Evolutionary conservation across 1,140 invertebrate species (phyloP).

Genomic region (Phenacoccus solenopsis): DNA sequence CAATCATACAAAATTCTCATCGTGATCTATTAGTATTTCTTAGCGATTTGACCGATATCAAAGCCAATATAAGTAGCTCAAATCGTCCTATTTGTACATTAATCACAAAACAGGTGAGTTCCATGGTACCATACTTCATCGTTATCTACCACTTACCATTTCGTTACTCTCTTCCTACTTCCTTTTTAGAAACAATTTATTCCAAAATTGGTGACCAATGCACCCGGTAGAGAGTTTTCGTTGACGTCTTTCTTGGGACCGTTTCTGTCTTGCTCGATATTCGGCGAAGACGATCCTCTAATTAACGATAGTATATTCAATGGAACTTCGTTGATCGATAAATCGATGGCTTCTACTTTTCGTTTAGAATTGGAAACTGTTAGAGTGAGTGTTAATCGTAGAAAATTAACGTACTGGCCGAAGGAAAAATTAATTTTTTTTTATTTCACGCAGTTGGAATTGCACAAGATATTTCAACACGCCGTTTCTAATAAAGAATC

Average conservation of each 20-base stretch:
- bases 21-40: conserved; percentile 50
- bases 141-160: not conserved
- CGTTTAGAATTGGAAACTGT: conserved; percentile 55
- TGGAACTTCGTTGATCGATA: conserved; percentile 39
- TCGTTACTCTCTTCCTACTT: too few species aligned
- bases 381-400: conserved; percentile 34
- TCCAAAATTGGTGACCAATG: conserved; percentile 53
- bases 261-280: conserved; percentile 77
- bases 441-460: conserved; percentile 38
- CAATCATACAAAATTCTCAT: conserved; percentile 55
- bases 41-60: conserved; percentile 57
- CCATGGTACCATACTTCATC: too few species aligned
- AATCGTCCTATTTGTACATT: conserved; percentile 63
- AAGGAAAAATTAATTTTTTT: not conserved
- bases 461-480: conserved; percentile 71
- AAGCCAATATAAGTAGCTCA: conserved; percentile 39
- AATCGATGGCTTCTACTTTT: conserved; percentile 46
- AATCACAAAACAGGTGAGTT: conserved; percentile 41
- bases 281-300: conserved; percentile 81
- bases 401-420: not conserved
- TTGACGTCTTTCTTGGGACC: conserved; percentile 74
- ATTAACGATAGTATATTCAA: conserved; percentile 54
- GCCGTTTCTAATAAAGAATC: conserved; percentile 65
- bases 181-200: conserved; percentile 63
- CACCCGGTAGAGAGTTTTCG: conserved; percentile 63